Conservation (phyloP, 2,888 invertebrate genomes). For the Drosophila vallismaia region DNA sequence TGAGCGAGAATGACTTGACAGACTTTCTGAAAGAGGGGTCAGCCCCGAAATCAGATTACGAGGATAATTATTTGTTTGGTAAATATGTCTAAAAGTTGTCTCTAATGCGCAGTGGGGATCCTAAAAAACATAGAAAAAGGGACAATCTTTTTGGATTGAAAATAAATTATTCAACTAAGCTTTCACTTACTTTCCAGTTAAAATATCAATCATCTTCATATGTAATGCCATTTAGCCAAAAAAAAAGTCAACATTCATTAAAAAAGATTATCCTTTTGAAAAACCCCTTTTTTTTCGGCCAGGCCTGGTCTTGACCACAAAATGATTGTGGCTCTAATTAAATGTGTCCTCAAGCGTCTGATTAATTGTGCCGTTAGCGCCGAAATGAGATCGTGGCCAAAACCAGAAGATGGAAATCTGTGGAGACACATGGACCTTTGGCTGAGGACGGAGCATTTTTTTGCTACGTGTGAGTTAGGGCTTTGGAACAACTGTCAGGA, state of each 20-base stretch:
- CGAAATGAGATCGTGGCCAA: slow-evolving; percentile 24
- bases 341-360: slow-evolving; percentile 67
- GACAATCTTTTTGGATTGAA: background rate
- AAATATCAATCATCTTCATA: background rate
- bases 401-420: slow-evolving; percentile 44
- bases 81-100: slow-evolving; percentile 49
- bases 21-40: slow-evolving; percentile 17
- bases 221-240: background rate
- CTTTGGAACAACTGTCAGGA: slow-evolving; percentile 53
- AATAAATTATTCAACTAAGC: background rate
- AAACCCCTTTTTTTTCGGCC: slow-evolving; percentile 20
- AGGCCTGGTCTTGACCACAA: slow-evolving; percentile 32
- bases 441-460: slow-evolving; percentile 17
- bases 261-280: slow-evolving; percentile 6
- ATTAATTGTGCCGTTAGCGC: slow-evolving; percentile 70
- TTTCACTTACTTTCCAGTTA: background rate
- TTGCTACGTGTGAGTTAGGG: background rate
- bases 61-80: slow-evolving; percentile 68
- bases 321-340: slow-evolving; percentile 62
- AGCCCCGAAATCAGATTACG: slow-evolving; percentile 51
- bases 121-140: slow-evolving; percentile 5
- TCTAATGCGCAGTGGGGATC: slow-evolving; percentile 52
- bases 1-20: slow-evolving; percentile 57
- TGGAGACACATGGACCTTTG: slow-evolving; percentile 43
- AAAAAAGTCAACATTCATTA: slow-evolving; percentile 13